phyloP scores from a whole-genome alignment of 2,888 invertebrate species.

The Schizotus pectinicornis region DNA sequence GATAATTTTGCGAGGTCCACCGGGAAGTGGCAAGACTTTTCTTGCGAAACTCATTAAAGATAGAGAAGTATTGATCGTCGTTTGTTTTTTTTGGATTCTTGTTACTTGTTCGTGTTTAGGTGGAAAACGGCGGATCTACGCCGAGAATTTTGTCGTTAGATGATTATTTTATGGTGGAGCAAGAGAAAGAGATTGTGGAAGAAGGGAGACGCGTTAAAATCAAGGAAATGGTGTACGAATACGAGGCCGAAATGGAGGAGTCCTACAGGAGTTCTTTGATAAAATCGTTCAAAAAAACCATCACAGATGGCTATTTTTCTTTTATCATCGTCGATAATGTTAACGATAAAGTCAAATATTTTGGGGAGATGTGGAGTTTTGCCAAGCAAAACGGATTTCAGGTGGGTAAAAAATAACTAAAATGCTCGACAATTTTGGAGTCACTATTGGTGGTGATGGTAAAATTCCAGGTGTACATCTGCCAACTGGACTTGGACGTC shows the following conservation, averaged over 20 bases:
- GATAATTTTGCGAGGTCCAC: slow-evolving; percentile 89
- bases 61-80: slow-evolving; percentile 63
- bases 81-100: background rate
- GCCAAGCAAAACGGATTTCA: slow-evolving; percentile 86
- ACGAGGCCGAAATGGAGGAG: slow-evolving; percentile 83
- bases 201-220: slow-evolving; percentile 74
- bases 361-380: slow-evolving; percentile 88
- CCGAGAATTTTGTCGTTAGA: slow-evolving; percentile 92
- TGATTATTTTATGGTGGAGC: slow-evolving; percentile 93
- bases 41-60: slow-evolving; percentile 87
- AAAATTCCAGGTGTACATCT: slow-evolving; percentile 79
- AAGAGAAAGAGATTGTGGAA: slow-evolving; percentile 73
- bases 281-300: slow-evolving; percentile 88
- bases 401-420: no score
- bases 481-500: slow-evolving; percentile 84
- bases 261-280: slow-evolving; percentile 81
- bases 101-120: slow-evolving; percentile 46
- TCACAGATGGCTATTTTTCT: slow-evolving; percentile 88
- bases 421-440: slow-evolving; percentile 1
- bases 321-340: slow-evolving; percentile 93
- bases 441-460: no score
- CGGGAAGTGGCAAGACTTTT: slow-evolving; percentile 94
- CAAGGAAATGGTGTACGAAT: slow-evolving; percentile 86
- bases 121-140: slow-evolving; percentile 86
- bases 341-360: slow-evolving; percentile 80